Base-by-base conservation (phyloP, 2,797 vertebrate genomes). In the Coendou prehensilis region DNA sequence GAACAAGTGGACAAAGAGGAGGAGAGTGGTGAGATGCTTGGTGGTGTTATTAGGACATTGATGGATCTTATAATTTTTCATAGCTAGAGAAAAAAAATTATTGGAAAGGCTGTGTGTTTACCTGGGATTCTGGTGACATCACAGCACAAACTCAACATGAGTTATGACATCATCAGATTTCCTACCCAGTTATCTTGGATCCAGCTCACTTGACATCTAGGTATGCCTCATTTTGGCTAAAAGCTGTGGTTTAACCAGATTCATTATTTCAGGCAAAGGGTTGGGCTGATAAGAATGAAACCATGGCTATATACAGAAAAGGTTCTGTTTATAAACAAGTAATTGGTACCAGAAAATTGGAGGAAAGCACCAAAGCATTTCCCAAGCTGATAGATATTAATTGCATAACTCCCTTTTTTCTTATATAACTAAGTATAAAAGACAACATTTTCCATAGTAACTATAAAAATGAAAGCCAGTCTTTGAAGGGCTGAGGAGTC, bases 301-400 rank as follows among this genome's bases (percentile, higher is more conserved):
- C 97, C 91, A 73, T 93, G 97, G 97, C 98, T 99, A 99, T 99
- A 97, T 99, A 99, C 98, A 99, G 98, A 98, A 98, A 98, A 96
- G 98, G 95, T 98, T 98, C 98, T 97, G 73, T 98, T 99, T 98
- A 98, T 98, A 98, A 98, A 98, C 98, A 98, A 98, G 98, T 97
- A 98, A 98, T 97, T 99, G 99, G 99, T 99, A 99, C 99, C 99
- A 99, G 98, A 99, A 98, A 98, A 98, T 92, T 96, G 97, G 98
- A 98, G 98, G 98, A 97, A 99, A 98, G 98, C 98, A 99, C 98
- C 98, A 98, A 98, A 98, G 98, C 98, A 98, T 98, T 98, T 99
- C 98, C 98, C 98, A 98, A 98, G 98, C 99, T 98, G 98, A 99
- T 98, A 99, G 98, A 98, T 98, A 99, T 98, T 98, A 99, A 98